Evolutionary conservation across 2,113 vertebrate species (phyloP).

Genomic region (Triplophysa rosa): DNA sequence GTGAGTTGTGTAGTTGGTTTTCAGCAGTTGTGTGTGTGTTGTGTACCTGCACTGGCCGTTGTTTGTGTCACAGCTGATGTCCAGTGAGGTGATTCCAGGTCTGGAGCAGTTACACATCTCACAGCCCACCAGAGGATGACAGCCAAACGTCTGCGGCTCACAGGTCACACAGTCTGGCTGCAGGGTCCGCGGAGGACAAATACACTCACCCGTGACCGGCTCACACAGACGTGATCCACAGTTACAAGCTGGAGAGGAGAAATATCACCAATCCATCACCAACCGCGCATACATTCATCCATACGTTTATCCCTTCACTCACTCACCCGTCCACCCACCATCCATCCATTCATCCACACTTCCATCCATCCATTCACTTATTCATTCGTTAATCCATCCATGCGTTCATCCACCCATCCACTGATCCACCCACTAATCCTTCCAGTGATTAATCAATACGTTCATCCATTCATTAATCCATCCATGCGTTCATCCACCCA

Average conservation of each 20-base stretch:
- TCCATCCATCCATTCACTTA: no score
- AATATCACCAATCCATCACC: background rate
- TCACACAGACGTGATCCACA: slow-evolving; percentile 87
- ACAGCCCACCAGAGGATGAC: slow-evolving; percentile 91
- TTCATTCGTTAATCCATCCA: no score
- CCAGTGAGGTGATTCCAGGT: slow-evolving; percentile 74
- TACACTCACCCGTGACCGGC: slow-evolving; percentile 85
- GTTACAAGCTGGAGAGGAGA: slow-evolving; percentile 80
- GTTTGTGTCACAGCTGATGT: slow-evolving; percentile 79
- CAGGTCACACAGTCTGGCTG: slow-evolving; percentile 84
- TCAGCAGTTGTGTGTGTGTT: background rate
- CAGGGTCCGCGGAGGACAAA: slow-evolving; percentile 89
- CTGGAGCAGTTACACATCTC: slow-evolving; percentile 93
- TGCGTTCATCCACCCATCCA: no score
- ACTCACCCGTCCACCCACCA: no score
- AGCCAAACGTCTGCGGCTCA: slow-evolving; percentile 89
- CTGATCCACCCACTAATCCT: no score
- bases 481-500: no score
- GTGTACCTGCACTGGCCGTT: slow-evolving; percentile 92
- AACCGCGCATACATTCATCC: background rate
- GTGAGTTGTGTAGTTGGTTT: background rate
- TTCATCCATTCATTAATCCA: no score
- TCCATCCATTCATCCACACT: no score
- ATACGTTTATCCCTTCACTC: background rate
- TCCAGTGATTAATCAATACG: no score